Percentiles rank a stretch among this genome's conserved stretches.
Conservation (phyloP, 2,797 vertebrate species). For the Danio jaintianensis region DNA sequence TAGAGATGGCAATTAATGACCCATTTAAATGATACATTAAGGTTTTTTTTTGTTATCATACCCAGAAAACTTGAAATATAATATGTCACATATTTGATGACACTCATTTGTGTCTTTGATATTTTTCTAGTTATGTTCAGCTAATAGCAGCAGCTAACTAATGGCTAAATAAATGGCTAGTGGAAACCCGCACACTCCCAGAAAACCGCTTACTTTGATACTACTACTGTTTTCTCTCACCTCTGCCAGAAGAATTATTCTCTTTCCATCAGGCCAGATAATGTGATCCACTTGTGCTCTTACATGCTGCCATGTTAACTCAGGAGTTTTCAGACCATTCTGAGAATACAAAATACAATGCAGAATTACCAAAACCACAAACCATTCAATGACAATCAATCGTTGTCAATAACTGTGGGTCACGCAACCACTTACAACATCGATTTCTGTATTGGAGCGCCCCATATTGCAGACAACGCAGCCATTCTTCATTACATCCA, state of each 20-base stretch:
- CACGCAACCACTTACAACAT: conserved; percentile 71
- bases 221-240: conserved; percentile 68
- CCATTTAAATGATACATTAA: no score
- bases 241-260: conserved; percentile 90
- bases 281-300: conserved; percentile 92
- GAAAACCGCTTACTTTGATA: background rate
- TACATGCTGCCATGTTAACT: conserved; percentile 91
- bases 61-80: no score
- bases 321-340: conserved; percentile 86
- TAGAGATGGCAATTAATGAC: no score
- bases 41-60: no score
- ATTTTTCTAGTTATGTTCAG: background rate
- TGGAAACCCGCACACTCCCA: background rate
- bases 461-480: conserved; percentile 98
- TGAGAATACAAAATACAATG: conserved; percentile 58
- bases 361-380: background rate
- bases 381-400: background rate
- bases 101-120: background rate
- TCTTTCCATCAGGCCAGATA: conserved; percentile 94
- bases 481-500: conserved; percentile 94
- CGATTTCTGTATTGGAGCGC: conserved; percentile 94
- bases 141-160: background rate
- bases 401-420: no score
- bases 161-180: background rate
- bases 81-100: no score